Conservation (phyloP, 2,888 invertebrate genomes). For the Pocota personata region DNA sequence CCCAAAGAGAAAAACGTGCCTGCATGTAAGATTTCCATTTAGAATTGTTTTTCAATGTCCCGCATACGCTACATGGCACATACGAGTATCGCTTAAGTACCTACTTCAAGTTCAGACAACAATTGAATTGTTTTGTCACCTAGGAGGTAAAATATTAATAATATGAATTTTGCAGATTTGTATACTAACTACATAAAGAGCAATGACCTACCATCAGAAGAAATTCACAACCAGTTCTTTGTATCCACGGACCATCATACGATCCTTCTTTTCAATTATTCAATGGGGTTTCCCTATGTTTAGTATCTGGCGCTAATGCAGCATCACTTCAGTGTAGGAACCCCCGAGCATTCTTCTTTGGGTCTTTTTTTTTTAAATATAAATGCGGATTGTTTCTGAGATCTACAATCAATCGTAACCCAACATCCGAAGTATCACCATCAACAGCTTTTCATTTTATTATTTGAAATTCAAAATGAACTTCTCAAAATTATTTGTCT, state of each 20-base stretch:
- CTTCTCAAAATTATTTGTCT: conserved; percentile 75
- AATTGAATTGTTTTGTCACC: no score
- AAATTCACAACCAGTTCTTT: neutral
- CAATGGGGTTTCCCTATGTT: neutral
- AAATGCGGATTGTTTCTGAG: neutral
- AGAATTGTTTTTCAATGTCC: no score
- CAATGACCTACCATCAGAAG: no score
- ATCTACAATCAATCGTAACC: neutral
- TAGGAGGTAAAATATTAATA: no score
- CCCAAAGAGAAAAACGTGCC: no score
- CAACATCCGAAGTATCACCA: neutral
- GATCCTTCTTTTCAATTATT: neutral
- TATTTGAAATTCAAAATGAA: conserved; percentile 71
- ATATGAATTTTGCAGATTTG: no score
- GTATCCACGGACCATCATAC: neutral
- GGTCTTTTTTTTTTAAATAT: neutral
- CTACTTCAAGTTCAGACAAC: no score
- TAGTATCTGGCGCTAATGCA: neutral
- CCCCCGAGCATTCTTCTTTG: neutral
- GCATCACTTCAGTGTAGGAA: neutral
- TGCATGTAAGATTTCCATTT: no score
- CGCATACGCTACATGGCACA: no score
- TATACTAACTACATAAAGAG: no score
- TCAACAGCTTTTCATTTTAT: neutral
- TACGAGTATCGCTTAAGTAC: no score